Conservation (phyloP, 2,797 vertebrate genomes). For the Helarctos malayanus region DNA sequence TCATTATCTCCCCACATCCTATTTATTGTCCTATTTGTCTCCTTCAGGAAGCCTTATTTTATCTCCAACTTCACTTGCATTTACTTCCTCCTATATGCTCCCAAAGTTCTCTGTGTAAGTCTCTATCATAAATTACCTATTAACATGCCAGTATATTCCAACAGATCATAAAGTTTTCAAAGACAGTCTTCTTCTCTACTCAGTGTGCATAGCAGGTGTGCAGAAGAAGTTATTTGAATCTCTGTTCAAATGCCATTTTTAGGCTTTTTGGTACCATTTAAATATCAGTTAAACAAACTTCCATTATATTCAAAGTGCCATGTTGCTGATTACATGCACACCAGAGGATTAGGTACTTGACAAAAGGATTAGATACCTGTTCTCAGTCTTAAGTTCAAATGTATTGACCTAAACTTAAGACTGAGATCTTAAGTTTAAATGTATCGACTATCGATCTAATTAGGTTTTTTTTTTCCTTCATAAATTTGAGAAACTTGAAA, state of each 20-base stretch:
- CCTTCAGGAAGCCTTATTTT: conserved; percentile 7
- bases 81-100: not conserved
- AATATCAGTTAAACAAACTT: not conserved
- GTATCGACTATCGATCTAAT: not conserved
- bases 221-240: not conserved
- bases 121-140: not conserved
- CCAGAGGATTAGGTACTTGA: not conserved
- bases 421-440: not conserved
- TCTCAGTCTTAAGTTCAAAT: not conserved
- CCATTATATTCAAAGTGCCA: not conserved
- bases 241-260: not conserved
- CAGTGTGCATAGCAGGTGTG: not conserved
- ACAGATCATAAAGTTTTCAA: not conserved
- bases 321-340: not conserved
- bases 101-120: not conserved
- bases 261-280: not conserved
- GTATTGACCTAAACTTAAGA: not conserved
- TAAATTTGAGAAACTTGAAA: not conserved
- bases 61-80: not conserved
- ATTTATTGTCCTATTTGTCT: not conserved
- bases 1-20: not conserved
- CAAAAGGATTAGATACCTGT: not conserved
- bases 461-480: not conserved
- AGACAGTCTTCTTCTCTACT: not conserved
- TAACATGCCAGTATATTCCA: not conserved